Evolutionary conservation across 2,113 vertebrate genomes (phyloP).

Genomic region (Sisor rabdophorus): DNA sequence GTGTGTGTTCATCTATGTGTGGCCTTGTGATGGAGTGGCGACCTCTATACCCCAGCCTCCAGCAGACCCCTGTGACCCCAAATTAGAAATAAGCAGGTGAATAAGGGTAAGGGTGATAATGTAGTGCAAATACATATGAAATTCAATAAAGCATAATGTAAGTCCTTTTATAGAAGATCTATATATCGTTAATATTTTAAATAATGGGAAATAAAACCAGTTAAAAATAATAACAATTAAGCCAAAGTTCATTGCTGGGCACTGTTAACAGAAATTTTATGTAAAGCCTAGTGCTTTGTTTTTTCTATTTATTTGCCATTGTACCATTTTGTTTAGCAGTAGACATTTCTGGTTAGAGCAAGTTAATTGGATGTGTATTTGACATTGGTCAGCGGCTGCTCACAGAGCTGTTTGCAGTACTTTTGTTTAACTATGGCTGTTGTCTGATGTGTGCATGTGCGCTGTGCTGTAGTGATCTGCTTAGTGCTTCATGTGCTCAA

Average conservation of each 20-base stretch:
- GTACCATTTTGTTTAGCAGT: slow-evolving; percentile 10
- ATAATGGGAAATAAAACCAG: neutral
- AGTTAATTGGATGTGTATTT: neutral
- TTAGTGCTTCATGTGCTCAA: slow-evolving; percentile 46
- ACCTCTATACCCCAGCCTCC: too few relatives aligned
- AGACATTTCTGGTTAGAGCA: slow-evolving; percentile 6
- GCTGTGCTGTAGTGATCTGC: slow-evolving; percentile 42
- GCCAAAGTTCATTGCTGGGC: neutral
- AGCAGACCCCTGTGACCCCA: too few relatives aligned
- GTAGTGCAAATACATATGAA: slow-evolving; percentile 20
- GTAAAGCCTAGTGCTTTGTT: slow-evolving; percentile 20
- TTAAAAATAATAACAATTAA: neutral
- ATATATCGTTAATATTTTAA: slow-evolving; percentile 10
- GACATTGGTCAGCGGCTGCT: slow-evolving; percentile 11
- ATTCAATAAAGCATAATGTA: neutral
- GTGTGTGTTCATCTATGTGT: too few relatives aligned
- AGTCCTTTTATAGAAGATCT: too few relatives aligned
- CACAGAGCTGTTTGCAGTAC: slow-evolving; percentile 5
- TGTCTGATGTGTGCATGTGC: slow-evolving; percentile 30
- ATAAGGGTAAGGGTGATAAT: slow-evolving; percentile 40
- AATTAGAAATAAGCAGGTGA: too few relatives aligned
- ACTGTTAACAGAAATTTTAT: neutral
- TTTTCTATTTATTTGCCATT: neutral
- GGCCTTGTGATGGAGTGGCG: too few relatives aligned
- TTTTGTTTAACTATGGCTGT: slow-evolving; percentile 16